Evolutionary conservation across 2,113 vertebrate species (phyloP), one percentile per base, ranked within the genome.

Genomic region (Buteo buteo): DNA sequence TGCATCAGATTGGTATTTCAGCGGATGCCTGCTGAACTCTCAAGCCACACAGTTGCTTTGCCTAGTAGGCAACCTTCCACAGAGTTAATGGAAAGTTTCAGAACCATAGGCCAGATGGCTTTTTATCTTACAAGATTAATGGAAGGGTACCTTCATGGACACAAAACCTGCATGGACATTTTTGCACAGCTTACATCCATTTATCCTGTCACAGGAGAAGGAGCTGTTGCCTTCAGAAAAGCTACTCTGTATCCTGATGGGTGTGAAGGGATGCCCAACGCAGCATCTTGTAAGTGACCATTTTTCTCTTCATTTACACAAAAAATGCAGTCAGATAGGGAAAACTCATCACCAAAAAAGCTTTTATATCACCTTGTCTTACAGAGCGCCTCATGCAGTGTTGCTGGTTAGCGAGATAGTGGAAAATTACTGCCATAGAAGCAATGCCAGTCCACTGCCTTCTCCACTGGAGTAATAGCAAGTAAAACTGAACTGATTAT

Each of bases 401-500:
- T 7, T 45, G 36, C 54, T 80, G 29, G 3, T 80, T 83, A 38
- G 34, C 45, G 55, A n/a, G 32, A 49, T 0, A 73, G 28, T 9
- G 10, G 40, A 52, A 50, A 94, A 70, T 81, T 88, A 36, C 59
- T 76, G 52, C 38, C 70, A 57, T 6, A 54, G 32, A 72, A 88
- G 36, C 21, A 88, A 44, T 55, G 50, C 45, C 21, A 57, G 47
- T 34, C 34, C 17, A 34, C 42, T 74, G 21, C 45, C 28, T 55
- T 96, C 67, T 54, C 79, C 54, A 32, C 31, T 38, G 67, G 55
- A 92, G 11, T 29, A 90, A 74, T 5, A 91, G 31, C 67, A 86
- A 66, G 62, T 28, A 58, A 95, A 96, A 45, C 74, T 22, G 36
- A 95, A 74, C 38, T 34, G 47, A 94, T 93, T 80, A 95, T 83